phyloP scores from a whole-genome alignment of 2,888 invertebrate genomes.

The Dione vanillae region DNA sequence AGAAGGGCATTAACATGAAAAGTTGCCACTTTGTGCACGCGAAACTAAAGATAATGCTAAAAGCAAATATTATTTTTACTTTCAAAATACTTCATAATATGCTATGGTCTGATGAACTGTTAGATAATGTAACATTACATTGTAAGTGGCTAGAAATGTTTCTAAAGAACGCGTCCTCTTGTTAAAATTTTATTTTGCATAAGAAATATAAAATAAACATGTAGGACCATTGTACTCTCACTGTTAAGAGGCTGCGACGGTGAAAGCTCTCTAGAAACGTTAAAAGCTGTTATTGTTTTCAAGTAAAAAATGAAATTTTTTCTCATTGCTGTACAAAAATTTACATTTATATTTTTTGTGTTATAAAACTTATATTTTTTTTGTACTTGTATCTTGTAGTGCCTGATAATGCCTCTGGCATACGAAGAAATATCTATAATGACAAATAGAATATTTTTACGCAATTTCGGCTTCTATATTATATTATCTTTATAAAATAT shows the following conservation, averaged over 20 bases:
- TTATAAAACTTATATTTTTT: not conserved
- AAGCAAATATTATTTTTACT: not conserved
- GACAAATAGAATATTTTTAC: not conserved
- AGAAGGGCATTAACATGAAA: constrained; percentile 64
- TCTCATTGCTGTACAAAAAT: constrained; percentile 13
- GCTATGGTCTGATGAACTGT: not conserved
- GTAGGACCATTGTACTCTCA: constrained; percentile 34
- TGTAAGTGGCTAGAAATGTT: constrained; percentile 15
- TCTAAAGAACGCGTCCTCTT: constrained; percentile 24
- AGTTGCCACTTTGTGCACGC: constrained; percentile 42
- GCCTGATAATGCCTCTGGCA: not conserved
- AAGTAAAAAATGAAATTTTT: constrained; percentile 30
- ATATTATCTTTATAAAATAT: not conserved
- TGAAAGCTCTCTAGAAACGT: constrained; percentile 34
- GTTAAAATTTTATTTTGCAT: constrained; percentile 9
- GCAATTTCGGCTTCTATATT: not conserved
- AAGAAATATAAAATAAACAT: constrained; percentile 25
- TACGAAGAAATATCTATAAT: not conserved
- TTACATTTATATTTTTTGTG: constrained; percentile 9
- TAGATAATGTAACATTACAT: not conserved
- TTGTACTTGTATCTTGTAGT: not conserved
- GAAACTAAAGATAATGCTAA: constrained; percentile 9
- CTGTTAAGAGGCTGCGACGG: constrained; percentile 29
- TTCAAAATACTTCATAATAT: constrained; percentile 8
- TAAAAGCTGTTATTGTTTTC: constrained; percentile 36